These are phyloP conservation scores for Empis stercorea DNA, from an alignment of 2,888 invertebrate species.

Conservation along the genomic window DNA sequence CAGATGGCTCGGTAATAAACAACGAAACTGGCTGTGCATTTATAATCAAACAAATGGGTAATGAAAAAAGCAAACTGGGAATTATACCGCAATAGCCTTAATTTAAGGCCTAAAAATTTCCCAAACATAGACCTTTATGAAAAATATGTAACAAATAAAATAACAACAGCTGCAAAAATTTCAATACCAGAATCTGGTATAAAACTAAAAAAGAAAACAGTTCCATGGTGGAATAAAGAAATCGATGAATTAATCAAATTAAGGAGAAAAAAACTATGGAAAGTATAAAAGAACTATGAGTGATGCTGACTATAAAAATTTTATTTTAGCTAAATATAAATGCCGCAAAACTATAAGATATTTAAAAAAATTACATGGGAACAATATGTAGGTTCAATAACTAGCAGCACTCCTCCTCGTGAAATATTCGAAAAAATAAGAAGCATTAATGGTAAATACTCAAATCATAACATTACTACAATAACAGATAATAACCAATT, in stretches of 20 bases:
- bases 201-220: neutral
- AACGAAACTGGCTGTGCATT: too few species aligned
- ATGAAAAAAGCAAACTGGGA: neutral
- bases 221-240: neutral
- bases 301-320: neutral
- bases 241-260: neutral
- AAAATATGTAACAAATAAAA: neutral
- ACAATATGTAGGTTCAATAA: too few species aligned
- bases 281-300: neutral
- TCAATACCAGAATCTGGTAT: neutral
- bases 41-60: too few species aligned
- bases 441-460: too few species aligned
- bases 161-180: neutral
- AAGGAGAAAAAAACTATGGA: neutral
- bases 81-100: neutral
- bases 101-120: neutral
- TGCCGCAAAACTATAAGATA: neutral
- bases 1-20: too few species aligned
- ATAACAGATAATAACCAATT: too few species aligned
- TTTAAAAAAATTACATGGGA: neutral
- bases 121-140: neutral
- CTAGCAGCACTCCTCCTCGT: too few species aligned
- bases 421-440: too few species aligned
- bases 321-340: neutral
- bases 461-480: too few species aligned